Evolutionary conservation across 2,797 vertebrate genomes (phyloP).

Genomic region (Liasis olivaceus): DNA sequence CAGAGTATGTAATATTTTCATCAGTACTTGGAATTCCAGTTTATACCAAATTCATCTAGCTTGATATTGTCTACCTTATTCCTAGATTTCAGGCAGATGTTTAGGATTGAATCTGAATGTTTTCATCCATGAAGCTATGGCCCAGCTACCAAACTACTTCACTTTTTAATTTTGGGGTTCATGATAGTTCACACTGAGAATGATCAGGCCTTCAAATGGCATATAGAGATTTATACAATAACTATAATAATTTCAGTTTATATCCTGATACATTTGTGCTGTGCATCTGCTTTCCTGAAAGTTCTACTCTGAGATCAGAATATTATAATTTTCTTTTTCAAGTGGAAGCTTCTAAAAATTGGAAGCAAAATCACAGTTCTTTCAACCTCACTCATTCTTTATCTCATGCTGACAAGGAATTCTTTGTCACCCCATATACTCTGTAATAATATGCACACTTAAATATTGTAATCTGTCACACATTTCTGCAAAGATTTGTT

Average conservation of each 20-base stretch:
- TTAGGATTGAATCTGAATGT: not conserved
- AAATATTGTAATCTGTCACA: not conserved
- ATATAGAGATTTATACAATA: not conserved
- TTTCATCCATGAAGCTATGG: not conserved
- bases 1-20: not conserved
- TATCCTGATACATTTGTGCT: not conserved
- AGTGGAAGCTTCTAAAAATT: not conserved
- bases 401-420: not conserved
- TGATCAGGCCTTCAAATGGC: not conserved
- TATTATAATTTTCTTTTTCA: not conserved
- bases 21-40: too few relatives aligned
- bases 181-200: not conserved
- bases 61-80: not conserved
- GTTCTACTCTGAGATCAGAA: not conserved
- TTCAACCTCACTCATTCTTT: not conserved
- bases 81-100: not conserved
- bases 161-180: not conserved
- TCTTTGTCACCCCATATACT: not conserved
- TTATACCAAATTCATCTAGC: not conserved
- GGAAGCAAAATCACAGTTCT: too few relatives aligned
- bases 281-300: not conserved
- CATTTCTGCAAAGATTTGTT: not conserved
- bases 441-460: constrained; percentile 1
- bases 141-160: not conserved
- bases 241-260: not conserved